phyloP scores from a whole-genome alignment of 2,797 vertebrate species.

The Sylvilagus floridanus region DNA sequence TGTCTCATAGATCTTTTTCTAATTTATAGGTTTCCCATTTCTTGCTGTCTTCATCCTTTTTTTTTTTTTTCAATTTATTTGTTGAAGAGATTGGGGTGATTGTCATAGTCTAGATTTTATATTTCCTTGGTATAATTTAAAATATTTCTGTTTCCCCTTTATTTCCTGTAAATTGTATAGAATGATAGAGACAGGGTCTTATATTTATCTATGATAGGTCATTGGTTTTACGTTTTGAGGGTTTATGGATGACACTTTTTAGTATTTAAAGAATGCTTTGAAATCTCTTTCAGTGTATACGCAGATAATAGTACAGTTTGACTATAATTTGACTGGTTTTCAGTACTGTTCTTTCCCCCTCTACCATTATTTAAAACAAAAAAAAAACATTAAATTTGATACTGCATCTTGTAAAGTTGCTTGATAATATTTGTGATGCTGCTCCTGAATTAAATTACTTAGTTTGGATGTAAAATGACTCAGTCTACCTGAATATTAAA shows the following conservation, averaged over 20 bases:
- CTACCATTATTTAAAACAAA: background rate
- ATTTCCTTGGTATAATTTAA: slow-evolving; percentile 18
- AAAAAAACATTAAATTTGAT: background rate
- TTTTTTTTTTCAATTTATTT: slow-evolving; percentile 41
- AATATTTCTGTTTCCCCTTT: background rate
- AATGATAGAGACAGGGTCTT: background rate
- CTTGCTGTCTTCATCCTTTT: background rate
- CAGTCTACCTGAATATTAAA: slow-evolving; percentile 29
- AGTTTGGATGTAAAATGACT: background rate
- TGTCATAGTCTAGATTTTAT: background rate
- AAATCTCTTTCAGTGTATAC: background rate
- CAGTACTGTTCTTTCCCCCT: background rate
- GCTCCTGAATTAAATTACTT: background rate
- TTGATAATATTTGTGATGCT: slow-evolving; percentile 47
- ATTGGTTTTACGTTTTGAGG: background rate
- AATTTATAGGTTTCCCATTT: background rate
- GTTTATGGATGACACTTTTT: background rate
- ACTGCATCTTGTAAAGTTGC: background rate
- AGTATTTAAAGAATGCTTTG: background rate
- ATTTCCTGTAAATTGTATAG: background rate
- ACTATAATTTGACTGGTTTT: background rate
- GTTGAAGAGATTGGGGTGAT: slow-evolving; percentile 41
- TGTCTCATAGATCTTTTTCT: background rate
- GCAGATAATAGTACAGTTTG: background rate
- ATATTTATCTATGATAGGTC: background rate